Base-by-base conservation (phyloP, 2,113 vertebrate species). In the Eira barbara region DNA sequence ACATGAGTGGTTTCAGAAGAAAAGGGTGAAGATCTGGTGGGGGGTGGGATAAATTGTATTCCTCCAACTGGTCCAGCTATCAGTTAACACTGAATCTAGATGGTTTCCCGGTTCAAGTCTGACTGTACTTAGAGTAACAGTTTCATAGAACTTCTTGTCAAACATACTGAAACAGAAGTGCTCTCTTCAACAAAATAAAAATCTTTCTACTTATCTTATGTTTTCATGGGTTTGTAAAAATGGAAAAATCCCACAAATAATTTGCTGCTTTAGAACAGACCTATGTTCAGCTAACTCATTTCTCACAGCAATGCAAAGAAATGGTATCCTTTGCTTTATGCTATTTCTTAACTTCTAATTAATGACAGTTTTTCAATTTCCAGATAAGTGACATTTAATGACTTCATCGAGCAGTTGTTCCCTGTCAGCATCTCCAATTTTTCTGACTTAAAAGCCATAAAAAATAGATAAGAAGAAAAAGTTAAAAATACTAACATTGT, bases 311-410 rank as follows among this genome's bases (percentile, higher is more conserved):
- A 73, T 45, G 14, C 12, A 88, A 31, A 25, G n/a, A 74, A 90
- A 84, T 55, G 9, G 9, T 88, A 83, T 47, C 80, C 81, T 79
- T 95, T 39, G 52, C 55, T 3, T 81, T 79, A 85, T 42, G 23
- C 59, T 87, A 86, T 87, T 92, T 74, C 69, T 94, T 88, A 84
- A 49, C n/a, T 90, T 95, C 83, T 85, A 78, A 84, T 65, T 95
- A 85, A 74, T 84, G 29, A 95, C 15, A 90, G 34, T 21, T 67
- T 87, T 94, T 91, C 29, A 81, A 36, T 92, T 97, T 93, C 63
- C 20, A 92, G 34, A 13, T 84, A 52, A 52, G 29, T 95, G 45
- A 91, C 85, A 85, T 42, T 95, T 92, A 80, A 81, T 69, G 57
- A 82, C 29, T 95, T 92, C 20, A 81, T 45, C 39, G 42, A 79